Base-by-base conservation (phyloP, 2,113 vertebrate genomes). In the Ia io region DNA sequence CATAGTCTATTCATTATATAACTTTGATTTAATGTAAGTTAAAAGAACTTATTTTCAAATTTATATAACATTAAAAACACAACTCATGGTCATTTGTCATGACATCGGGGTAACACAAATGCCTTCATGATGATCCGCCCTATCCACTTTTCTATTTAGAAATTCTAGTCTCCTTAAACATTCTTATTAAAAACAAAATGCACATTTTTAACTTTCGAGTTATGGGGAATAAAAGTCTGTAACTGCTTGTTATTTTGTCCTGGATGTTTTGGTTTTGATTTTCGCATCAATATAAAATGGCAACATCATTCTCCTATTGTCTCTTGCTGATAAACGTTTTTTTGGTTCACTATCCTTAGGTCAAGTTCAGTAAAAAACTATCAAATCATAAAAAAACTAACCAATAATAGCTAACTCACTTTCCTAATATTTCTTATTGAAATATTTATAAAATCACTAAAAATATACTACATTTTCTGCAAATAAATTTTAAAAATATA, bases 201-300 rank as follows among this genome's bases (percentile, higher is more conserved):
- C 7, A 35, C 13, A 17, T 35, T 65, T 47, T 93, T 40, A 28
- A 11, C 37, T 90, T 22, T 49, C 10, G 23, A 74, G n/a, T 37
- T 63, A 20, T 63, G 13, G 13, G 59, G 71, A 67, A 84, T n/a
- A 35, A 73, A 67, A 30, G 1, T 18, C 9, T 51, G 1, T 2
- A 42, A 8, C 0, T 11, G 12, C 40, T 77, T 5, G 51, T 30
- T 84, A 47, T 73, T 83, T 82, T 77, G 32, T 56, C 9, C 9
- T 77, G 56, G 25, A 53, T 47, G 3, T 76, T 92, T 91, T 63
- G 30, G 6, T 22, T 88, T 91, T 89, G 35, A 53, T 70, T 82
- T 77, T 16, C 18, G 35, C 18, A 11, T 35, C 44, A 77, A 13
- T 40, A 65, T 3, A 2, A 77, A 86, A 37, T 42, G 1, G 1